These are phyloP conservation scores for Merluccius polli DNA, from an alignment of 2,797 vertebrate genomes.

Conservation along the genomic window DNA sequence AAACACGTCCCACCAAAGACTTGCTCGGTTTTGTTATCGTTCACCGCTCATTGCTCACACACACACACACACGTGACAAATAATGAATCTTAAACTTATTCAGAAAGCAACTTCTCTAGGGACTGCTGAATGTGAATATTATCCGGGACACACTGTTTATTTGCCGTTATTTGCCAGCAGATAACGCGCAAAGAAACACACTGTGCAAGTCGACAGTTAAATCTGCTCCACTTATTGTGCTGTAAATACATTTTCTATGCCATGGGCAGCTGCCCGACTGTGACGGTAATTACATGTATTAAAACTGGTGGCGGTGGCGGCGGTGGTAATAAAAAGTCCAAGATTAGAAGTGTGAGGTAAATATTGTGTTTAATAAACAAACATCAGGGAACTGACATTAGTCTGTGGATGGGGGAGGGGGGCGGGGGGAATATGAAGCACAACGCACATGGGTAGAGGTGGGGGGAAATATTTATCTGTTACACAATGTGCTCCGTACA, in stretches of 20 bases:
- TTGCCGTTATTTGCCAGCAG: no score
- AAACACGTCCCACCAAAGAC: no score
- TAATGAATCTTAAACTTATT: background rate
- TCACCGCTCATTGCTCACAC: background rate
- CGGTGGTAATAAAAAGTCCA: slow-evolving; percentile 43
- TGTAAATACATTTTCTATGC: background rate
- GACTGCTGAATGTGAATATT: no score
- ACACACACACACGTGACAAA: no score
- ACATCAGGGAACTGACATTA: slow-evolving; percentile 94
- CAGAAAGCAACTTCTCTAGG: no score
- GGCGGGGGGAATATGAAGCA: slow-evolving; percentile 74
- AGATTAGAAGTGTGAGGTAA: slow-evolving; percentile 79
- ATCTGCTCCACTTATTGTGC: background rate
- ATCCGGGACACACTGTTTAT: no score
- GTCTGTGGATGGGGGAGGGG: slow-evolving; percentile 76
- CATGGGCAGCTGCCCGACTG: background rate
- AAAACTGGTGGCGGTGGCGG: background rate
- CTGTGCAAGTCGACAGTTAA: background rate
- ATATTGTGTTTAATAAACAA: slow-evolving; percentile 98
- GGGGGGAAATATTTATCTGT: slow-evolving; percentile 80
- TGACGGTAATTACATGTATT: background rate
- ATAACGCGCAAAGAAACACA: background rate
- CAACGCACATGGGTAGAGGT: slow-evolving; percentile 79
- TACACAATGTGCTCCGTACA: slow-evolving; percentile 86
- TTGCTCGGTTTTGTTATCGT: background rate